phyloP scores from a whole-genome alignment of 1,140 invertebrate genomes.

The Brachionus koreanus region DNA sequence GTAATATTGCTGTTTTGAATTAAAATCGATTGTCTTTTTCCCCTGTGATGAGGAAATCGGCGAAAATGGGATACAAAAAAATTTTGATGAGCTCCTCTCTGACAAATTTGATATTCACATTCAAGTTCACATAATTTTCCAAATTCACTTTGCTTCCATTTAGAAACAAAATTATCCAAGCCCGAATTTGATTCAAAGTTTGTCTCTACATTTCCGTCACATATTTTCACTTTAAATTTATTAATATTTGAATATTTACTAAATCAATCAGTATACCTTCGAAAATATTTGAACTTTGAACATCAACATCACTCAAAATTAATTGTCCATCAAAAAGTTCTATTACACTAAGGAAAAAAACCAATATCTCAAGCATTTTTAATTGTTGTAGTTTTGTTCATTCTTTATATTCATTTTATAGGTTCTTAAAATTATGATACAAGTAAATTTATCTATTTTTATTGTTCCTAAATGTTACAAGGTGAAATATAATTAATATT shows the following conservation, averaged over 20 bases:
- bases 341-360: background rate
- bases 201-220: background rate
- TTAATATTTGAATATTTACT: background rate
- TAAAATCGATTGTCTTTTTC: background rate
- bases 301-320: background rate
- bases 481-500: background rate
- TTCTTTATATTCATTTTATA: background rate
- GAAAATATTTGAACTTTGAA: background rate
- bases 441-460: background rate
- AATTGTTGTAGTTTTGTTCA: background rate
- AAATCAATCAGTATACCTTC: background rate
- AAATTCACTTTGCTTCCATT: background rate
- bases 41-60: background rate
- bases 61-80: background rate
- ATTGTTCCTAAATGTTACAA: background rate
- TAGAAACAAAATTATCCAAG: conserved; percentile 5
- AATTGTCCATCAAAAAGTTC: background rate
- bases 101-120: background rate
- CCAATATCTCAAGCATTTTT: background rate
- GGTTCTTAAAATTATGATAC: background rate
- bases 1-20: conserved; percentile 3
- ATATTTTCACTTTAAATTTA: background rate
- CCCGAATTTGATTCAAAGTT: background rate
- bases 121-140: background rate
- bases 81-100: background rate